Percentiles rank a stretch among this genome's conserved stretches.
phyloP scores from a whole-genome alignment of 2,797 vertebrate genomes.

The Lagocephalus sceleratus region DNA sequence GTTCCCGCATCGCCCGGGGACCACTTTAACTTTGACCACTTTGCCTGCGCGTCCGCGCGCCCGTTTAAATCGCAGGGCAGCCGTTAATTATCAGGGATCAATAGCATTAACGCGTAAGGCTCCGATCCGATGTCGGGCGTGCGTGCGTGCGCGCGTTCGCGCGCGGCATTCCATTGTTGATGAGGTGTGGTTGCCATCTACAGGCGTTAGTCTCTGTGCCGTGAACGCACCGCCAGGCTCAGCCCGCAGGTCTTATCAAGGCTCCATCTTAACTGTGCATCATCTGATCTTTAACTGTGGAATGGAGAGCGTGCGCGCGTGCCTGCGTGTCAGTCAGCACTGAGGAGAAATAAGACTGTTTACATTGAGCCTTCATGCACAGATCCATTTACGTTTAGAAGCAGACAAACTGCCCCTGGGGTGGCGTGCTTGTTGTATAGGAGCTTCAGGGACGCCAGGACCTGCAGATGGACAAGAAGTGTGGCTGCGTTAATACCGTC shows the following conservation, averaged over 20 bases:
- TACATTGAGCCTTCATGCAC: too few relatives aligned
- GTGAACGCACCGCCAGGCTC: conserved; percentile 37
- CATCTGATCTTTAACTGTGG: neutral
- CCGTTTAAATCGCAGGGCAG: conserved; percentile 49
- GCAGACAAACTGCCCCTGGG: too few relatives aligned
- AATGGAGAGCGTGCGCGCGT: neutral
- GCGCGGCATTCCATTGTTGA: conserved; percentile 43
- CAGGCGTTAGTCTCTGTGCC: conserved; percentile 65
- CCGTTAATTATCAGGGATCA: conserved; percentile 71
- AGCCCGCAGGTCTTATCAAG: conserved; percentile 19
- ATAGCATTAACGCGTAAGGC: conserved; percentile 60
- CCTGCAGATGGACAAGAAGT: conserved; percentile 10
- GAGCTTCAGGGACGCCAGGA: conserved; percentile 3
- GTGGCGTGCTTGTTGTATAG: neutral
- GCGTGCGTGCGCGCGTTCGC: conserved; percentile 10
- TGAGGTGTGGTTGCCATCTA: conserved; percentile 81
- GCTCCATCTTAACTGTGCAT: conserved; percentile 3
- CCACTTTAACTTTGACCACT: conserved; percentile 66
- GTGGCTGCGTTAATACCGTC: conserved; percentile 33
- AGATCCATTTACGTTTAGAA: too few relatives aligned
- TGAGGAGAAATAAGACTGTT: too few relatives aligned
- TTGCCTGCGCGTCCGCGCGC: conserved; percentile 41
- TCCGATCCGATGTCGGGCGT: conserved; percentile 28
- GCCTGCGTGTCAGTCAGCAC: too few relatives aligned
- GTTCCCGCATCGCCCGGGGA: conserved; percentile 42